These are phyloP conservation scores for Perccottus glenii DNA, from an alignment of 2,113 vertebrate genomes.

Conservation along the genomic window DNA sequence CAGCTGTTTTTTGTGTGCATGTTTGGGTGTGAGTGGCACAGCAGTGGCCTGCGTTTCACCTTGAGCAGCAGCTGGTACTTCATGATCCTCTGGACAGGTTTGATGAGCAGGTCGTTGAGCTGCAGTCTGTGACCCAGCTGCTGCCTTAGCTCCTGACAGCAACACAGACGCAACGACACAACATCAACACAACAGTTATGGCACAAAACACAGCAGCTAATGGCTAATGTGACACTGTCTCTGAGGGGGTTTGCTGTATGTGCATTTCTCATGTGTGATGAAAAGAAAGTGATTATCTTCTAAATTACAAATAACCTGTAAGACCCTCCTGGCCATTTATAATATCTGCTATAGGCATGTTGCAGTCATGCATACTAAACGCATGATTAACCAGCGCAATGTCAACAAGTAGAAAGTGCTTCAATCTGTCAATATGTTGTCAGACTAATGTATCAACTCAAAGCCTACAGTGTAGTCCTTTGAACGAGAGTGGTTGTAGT, in stretches of 20 bases:
- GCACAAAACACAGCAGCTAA: conserved; percentile 15
- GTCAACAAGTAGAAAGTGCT: not conserved
- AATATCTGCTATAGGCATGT: conserved; percentile 13
- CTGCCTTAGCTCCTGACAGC: conserved; percentile 85
- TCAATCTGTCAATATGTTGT: not conserved
- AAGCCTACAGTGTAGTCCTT: not conserved
- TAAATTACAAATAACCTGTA: conserved; percentile 36
- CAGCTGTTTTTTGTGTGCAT: conserved; percentile 22
- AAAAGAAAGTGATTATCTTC: conserved; percentile 15
- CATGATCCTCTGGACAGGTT: conserved; percentile 94
- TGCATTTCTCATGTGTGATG: conserved; percentile 11
- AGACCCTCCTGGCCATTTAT: conserved; percentile 22
- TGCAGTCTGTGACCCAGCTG: conserved; percentile 90
- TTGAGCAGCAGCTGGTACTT: conserved; percentile 94
- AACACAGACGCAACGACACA: conserved; percentile 24
- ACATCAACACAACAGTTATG: conserved; percentile 29
- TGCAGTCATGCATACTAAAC: conserved; percentile 15
- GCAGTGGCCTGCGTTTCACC: conserved; percentile 72
- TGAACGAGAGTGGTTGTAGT: too few species aligned
- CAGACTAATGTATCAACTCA: not conserved
- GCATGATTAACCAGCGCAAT: conserved; percentile 1
- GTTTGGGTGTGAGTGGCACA: conserved; percentile 13
- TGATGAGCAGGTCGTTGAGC: conserved; percentile 92
- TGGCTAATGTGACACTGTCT: conserved; percentile 1
- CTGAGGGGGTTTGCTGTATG: conserved; percentile 2